phyloP scores from a whole-genome alignment of 2,888 invertebrate species.

The Hermaeophaga mercurialis region DNA sequence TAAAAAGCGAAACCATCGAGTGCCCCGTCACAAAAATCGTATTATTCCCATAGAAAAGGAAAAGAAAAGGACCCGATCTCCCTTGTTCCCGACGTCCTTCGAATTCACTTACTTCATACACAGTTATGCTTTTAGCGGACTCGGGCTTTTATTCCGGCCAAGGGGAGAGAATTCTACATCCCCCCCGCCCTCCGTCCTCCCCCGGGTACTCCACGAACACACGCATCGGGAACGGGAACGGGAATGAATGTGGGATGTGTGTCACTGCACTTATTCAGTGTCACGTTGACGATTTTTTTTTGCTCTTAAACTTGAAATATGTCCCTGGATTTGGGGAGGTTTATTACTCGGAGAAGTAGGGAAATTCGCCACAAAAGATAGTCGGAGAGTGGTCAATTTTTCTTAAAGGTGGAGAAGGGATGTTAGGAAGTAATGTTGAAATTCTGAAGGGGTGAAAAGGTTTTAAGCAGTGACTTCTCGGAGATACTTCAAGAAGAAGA shows the following conservation, averaged over 20 bases:
- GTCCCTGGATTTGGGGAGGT: neutral
- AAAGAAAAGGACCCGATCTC: conserved; percentile 2
- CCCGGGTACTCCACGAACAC: neutral
- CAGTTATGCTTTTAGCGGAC: conserved; percentile 57
- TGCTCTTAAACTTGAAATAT: conserved; percentile 10
- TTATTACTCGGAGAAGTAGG: too few relatives aligned
- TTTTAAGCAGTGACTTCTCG: too few relatives aligned
- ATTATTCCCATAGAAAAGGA: conserved; percentile 5
- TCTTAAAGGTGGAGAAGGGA: too few relatives aligned
- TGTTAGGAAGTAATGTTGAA: too few relatives aligned
- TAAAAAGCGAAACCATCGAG: neutral
- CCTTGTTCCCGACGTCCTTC: conserved; percentile 42
- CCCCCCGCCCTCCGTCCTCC: neutral
- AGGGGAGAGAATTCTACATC: conserved; percentile 15
- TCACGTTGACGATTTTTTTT: conserved; percentile 24
- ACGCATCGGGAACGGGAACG: conserved; percentile 1
- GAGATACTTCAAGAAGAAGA: too few relatives aligned
- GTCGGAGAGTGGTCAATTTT: too few relatives aligned
- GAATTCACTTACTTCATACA: conserved; percentile 59
- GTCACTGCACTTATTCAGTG: conserved; percentile 44
- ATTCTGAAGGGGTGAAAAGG: too few relatives aligned
- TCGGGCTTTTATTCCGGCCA: conserved; percentile 45
- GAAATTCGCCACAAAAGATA: neutral
- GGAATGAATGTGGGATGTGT: conserved; percentile 47
- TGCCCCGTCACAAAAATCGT: neutral